A percentile compares a stretch with the other conserved stretches of the same genome.
Evolutionary conservation across 2,113 vertebrate genomes (phyloP).

Genomic region (Engystomops pustulosus): DNA sequence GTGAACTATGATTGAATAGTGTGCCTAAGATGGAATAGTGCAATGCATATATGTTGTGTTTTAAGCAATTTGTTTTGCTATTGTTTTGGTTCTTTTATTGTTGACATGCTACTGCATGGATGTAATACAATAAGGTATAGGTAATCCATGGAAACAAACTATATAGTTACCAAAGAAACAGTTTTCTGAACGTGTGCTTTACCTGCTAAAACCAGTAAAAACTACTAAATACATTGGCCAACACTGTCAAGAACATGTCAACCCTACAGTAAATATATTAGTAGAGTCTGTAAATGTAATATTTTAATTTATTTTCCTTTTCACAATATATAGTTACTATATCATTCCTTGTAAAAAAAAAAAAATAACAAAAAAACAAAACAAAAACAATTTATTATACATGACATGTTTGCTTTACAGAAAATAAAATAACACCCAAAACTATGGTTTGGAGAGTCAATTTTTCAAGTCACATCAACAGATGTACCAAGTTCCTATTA

Average conservation of each 20-base stretch:
- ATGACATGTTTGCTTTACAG: constrained; percentile 45
- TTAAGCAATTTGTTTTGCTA: no score
- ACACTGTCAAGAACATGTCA: background rate
- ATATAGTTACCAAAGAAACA: background rate
- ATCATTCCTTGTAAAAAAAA: constrained; percentile 44
- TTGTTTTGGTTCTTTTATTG: no score
- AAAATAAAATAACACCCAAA: constrained; percentile 51
- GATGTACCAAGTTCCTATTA: constrained; percentile 45
- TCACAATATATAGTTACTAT: constrained; percentile 49
- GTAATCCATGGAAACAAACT: background rate
- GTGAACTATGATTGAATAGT: no score
- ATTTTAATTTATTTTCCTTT: constrained; percentile 46
- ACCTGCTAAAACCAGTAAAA: no score
- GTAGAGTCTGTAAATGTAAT: constrained; percentile 31
- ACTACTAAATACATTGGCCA: background rate
- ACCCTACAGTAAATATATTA: constrained; percentile 11
- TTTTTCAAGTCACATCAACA: constrained; percentile 35
- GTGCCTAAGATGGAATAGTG: no score
- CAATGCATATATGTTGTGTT: no score
- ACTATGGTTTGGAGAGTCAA: constrained; percentile 36
- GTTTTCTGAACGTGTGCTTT: background rate
- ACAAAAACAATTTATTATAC: constrained; percentile 44
- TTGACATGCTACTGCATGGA: no score
- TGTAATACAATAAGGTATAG: background rate
- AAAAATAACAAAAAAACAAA: constrained; percentile 15